These are phyloP conservation scores for Gnathonemus echidnorhynchus DNA, from an alignment of 2,113 vertebrate genomes.

Conservation along the genomic window DNA sequence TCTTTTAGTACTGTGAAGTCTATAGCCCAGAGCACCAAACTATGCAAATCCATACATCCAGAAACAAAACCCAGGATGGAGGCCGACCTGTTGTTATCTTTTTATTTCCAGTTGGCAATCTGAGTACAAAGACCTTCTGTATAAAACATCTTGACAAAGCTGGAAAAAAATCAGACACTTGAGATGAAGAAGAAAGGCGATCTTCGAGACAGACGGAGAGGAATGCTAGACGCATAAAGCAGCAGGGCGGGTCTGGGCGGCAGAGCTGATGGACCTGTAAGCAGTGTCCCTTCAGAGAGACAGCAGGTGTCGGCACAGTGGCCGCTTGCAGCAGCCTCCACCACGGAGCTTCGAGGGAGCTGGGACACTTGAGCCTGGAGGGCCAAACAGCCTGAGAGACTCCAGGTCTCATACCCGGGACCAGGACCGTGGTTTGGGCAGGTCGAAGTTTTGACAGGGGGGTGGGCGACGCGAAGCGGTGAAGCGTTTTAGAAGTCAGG, in stretches of 20 bases:
- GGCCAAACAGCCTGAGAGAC: neutral
- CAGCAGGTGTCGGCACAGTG: neutral
- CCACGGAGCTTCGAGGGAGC: neutral
- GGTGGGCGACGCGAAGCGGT: neutral
- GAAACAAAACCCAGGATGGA: neutral
- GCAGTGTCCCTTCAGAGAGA: neutral
- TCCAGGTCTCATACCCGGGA: neutral
- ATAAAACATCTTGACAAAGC: constrained; percentile 7
- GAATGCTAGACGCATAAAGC: neutral
- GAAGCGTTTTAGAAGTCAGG: neutral
- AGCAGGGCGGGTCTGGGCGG: neutral
- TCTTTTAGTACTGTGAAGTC: neutral
- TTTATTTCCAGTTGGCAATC: neutral
- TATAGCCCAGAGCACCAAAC: neutral
- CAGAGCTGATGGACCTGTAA: neutral
- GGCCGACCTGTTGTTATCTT: no score
- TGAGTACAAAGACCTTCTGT: neutral
- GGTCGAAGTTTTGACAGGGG: neutral
- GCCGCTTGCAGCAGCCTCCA: neutral
- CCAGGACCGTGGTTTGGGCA: neutral
- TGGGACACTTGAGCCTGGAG: neutral
- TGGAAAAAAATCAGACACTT: constrained; percentile 6
- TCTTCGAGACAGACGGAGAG: neutral
- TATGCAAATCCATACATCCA: neutral
- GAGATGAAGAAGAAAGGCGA: neutral